These are phyloP conservation scores for Sebastes ruberrimus DNA, from an alignment of 2,797 vertebrate genomes.

Conservation along the genomic window DNA sequence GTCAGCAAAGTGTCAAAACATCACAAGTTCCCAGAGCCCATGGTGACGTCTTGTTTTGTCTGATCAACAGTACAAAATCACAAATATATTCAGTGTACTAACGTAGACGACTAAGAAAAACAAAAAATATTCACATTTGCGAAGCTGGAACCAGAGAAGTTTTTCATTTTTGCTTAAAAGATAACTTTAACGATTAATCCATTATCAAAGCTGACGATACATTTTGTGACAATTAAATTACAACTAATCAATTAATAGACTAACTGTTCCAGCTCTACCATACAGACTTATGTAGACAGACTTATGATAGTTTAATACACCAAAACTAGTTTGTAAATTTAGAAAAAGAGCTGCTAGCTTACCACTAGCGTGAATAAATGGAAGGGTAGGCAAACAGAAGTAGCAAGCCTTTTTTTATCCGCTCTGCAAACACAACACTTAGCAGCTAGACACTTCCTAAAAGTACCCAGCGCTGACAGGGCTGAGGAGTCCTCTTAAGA, in stretches of 20 bases:
- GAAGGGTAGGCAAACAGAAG: slow-evolving; percentile 29
- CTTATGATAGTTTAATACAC: neutral
- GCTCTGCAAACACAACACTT: slow-evolving; percentile 61
- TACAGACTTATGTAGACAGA: too few relatives aligned
- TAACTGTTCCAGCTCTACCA: accelerated
- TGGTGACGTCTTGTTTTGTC: neutral
- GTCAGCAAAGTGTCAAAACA: neutral
- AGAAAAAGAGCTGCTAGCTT: neutral
- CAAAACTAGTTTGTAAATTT: neutral
- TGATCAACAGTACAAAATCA: neutral
- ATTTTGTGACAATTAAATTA: neutral
- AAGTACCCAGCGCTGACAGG: slow-evolving; percentile 45
- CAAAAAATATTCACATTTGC: neutral
- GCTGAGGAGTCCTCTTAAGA: slow-evolving; percentile 80
- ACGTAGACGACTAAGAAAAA: neutral
- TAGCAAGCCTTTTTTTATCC: slow-evolving; percentile 29
- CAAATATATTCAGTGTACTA: neutral
- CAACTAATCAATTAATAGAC: neutral
- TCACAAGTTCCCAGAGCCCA: neutral
- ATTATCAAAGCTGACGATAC: neutral
- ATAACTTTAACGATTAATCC: neutral
- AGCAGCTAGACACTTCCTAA: slow-evolving; percentile 63
- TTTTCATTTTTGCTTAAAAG: neutral
- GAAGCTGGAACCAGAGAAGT: neutral
- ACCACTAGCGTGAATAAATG: slow-evolving; percentile 1